Conservation (phyloP, 2,113 vertebrate genomes). For the Junco hyemalis region DNA sequence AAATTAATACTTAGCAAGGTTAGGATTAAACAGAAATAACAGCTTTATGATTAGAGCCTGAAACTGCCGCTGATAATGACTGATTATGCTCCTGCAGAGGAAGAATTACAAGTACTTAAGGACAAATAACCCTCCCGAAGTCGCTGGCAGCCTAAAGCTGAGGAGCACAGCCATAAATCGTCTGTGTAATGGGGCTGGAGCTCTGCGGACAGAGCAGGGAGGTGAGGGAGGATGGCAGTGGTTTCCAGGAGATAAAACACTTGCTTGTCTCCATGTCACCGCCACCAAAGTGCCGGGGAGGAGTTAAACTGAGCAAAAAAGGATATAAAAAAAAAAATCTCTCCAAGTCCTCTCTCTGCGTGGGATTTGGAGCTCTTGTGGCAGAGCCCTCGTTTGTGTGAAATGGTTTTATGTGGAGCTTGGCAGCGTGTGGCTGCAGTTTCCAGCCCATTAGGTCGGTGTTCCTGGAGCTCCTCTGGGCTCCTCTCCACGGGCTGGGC, state of each 20-base stretch:
- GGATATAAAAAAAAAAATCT: neutral
- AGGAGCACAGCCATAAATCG: neutral
- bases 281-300: neutral
- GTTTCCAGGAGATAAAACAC: neutral
- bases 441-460: neutral
- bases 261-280: neutral
- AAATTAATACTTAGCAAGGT: slow-evolving; percentile 12
- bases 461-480: neutral
- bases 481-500: neutral
- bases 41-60: slow-evolving; percentile 20
- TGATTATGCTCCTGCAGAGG: slow-evolving; percentile 23
- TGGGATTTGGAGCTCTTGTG: neutral
- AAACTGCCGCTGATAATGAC: neutral
- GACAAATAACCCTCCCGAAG: slow-evolving; percentile 25
- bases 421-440: neutral
- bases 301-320: neutral
- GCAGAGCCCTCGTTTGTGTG: neutral
- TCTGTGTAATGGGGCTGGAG: neutral
- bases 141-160: neutral
- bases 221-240: neutral
- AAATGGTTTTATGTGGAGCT: neutral
- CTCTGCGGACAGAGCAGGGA: neutral
- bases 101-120: slow-evolving; percentile 13
- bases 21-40: slow-evolving; percentile 23
- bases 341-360: neutral